These are phyloP conservation scores for Cuniculus paca DNA, from an alignment of 2,797 vertebrate genomes.

Conservation along the genomic window DNA sequence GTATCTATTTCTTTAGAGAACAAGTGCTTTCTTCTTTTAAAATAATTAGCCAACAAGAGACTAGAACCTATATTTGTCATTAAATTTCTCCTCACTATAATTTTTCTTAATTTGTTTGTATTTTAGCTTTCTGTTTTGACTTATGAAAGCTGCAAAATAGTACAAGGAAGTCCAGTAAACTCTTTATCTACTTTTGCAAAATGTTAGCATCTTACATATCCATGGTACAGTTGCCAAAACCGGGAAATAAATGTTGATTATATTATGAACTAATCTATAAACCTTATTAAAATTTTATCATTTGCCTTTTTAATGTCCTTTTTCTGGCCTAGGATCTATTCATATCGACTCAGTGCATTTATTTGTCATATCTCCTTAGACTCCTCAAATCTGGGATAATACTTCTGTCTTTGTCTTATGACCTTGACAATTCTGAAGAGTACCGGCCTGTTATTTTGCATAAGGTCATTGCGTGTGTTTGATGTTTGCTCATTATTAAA, in stretches of 20 bases:
- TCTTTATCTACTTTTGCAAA: background rate
- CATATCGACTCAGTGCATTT: background rate
- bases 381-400: background rate
- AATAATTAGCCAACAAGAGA: background rate
- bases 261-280: background rate
- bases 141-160: background rate
- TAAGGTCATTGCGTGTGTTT: background rate
- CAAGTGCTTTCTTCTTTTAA: background rate
- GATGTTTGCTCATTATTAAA: slow-evolving; percentile 37
- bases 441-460: background rate
- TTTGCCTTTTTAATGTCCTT: background rate
- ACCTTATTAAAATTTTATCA: background rate
- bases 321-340: background rate
- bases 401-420: slow-evolving; percentile 6
- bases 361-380: background rate
- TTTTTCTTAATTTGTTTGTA: slow-evolving; percentile 22
- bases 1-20: slow-evolving; percentile 39
- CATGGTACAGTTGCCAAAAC: background rate
- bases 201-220: background rate
- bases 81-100: background rate
- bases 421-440: background rate
- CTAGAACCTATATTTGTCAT: background rate
- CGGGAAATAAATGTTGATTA: background rate
- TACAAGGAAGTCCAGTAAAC: background rate
- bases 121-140: slow-evolving; percentile 29